phyloP scores from a whole-genome alignment of 2,888 invertebrate species.

The Polydrusus tereticollis region DNA sequence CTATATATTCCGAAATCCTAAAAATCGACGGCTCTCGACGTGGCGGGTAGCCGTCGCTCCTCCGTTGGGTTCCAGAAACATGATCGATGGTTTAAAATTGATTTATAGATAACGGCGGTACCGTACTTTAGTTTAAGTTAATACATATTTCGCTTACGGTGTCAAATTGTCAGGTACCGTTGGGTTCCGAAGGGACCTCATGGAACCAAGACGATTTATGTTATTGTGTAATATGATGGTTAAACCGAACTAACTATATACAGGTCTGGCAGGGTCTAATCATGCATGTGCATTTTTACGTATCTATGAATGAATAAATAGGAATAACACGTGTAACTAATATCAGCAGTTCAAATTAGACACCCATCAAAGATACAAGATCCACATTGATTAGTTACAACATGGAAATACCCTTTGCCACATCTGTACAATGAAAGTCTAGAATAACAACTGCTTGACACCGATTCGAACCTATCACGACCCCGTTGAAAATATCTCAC shows the following conservation, averaged over 20 bases:
- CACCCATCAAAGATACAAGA: no score
- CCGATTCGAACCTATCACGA: conserved; percentile 37
- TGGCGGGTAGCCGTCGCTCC: conserved; percentile 25
- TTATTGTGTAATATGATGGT: no score
- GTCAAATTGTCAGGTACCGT: conserved; percentile 2
- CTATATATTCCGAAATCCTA: conserved; percentile 6
- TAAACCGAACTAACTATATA: no score
- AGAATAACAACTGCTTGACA: conserved; percentile 12
- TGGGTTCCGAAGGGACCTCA: neutral
- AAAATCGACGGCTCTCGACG: conserved; percentile 19
- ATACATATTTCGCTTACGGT: neutral
- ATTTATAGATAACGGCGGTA: conserved; percentile 24
- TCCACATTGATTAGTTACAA: neutral
- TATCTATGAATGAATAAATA: no score
- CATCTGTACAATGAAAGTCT: conserved; percentile 1
- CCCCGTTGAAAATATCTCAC: neutral
- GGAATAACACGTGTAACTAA: no score
- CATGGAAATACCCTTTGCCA: neutral
- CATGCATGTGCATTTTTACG: no score
- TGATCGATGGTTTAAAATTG: conserved; percentile 29
- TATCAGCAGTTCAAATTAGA: no score
- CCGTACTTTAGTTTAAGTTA: conserved; percentile 2
- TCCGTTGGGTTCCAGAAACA: conserved; percentile 32
- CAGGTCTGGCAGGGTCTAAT: no score
- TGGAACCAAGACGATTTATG: no score